phyloP scores from a whole-genome alignment of 2,113 vertebrate genomes.

The Catagonus wagneri region DNA sequence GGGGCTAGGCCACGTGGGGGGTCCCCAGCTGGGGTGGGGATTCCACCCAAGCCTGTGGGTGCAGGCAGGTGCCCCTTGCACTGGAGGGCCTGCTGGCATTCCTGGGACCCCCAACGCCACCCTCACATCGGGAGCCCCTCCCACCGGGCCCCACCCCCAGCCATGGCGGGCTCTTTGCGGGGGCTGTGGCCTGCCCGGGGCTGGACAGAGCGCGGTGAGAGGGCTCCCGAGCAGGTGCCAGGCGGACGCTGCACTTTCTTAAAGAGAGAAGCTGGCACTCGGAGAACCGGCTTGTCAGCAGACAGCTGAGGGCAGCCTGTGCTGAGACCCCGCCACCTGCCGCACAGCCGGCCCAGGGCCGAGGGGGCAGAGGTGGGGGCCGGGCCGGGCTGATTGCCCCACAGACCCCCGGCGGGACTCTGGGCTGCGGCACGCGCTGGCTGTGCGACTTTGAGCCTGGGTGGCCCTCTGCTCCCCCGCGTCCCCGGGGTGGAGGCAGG shows the following conservation, averaged over 20 bases:
- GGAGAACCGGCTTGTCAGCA: not conserved
- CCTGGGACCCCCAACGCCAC: not conserved
- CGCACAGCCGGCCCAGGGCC: fast-evolving
- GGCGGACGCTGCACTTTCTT: not conserved
- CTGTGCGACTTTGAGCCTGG: not conserved
- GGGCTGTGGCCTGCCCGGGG: no score
- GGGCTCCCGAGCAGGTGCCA: not conserved
- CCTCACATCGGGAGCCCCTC: not conserved
- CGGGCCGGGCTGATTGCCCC: no score
- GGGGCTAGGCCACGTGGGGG: no score
- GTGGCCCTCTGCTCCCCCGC: not conserved
- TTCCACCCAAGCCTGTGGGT: not conserved
- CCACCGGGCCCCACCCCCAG: not conserved
- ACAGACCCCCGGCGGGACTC: no score
- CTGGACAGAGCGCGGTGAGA: not conserved
- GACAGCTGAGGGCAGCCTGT: not conserved
- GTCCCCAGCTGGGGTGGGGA: not conserved
- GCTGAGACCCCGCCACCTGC: not conserved
- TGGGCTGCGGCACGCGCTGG: not conserved
- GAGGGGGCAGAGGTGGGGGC: no score
- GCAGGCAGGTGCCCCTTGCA: no score
- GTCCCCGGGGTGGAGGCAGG: not conserved
- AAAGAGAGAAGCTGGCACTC: not conserved
- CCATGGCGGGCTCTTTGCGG: not conserved
- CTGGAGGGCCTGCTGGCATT: not conserved